phyloP scores from a whole-genome alignment of 2,113 vertebrate species.

The Cochlearius cochlearius region DNA sequence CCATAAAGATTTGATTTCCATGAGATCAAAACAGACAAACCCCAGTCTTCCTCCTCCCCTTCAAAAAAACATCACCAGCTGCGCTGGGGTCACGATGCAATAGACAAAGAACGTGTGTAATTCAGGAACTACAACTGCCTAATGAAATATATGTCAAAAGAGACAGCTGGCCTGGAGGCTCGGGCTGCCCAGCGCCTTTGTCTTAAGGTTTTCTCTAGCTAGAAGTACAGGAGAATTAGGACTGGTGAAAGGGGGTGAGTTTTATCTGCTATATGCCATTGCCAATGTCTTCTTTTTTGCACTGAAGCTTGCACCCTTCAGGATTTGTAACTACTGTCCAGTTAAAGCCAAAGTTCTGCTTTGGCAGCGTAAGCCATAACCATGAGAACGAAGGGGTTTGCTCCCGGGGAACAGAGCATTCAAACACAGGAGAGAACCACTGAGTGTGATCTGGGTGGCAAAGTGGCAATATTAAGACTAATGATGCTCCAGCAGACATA shows the following conservation, averaged over 20 bases:
- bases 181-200: not conserved
- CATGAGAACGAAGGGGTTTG: not conserved
- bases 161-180: conserved; percentile 51
- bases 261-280: not conserved
- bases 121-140: conserved; percentile 47
- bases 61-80: not conserved
- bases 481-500: not conserved
- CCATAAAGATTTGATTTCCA: not conserved
- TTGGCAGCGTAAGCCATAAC: not conserved
- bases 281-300: not conserved
- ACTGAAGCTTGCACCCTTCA: not conserved
- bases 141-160: conserved; percentile 56
- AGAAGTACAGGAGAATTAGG: not conserved
- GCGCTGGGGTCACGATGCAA: conserved; percentile 1
- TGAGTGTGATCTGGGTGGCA: not conserved
- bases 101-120: conserved; percentile 22
- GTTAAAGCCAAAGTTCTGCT: not conserved
- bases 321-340: not conserved
- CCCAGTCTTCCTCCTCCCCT: not conserved
- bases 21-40: not conserved
- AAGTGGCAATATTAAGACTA: not conserved
- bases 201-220: conserved; percentile 36
- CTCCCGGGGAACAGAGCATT: not conserved
- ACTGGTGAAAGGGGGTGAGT: not conserved
- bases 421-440: not conserved